Conservation (phyloP, 2,888 invertebrate species). For the Melikaiella ostensackeni region DNA sequence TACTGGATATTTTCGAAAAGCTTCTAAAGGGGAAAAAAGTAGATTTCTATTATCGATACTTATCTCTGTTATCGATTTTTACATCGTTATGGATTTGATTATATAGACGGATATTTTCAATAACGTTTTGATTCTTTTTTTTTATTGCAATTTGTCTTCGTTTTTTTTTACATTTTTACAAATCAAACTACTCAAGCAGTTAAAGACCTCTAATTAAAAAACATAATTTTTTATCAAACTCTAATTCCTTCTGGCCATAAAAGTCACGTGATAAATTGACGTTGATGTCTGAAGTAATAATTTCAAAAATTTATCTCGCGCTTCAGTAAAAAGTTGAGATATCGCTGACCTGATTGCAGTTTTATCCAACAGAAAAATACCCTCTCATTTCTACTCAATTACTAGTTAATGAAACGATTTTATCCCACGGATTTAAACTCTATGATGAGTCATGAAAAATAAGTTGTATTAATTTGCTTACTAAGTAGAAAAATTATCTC, state of each 20-base stretch:
- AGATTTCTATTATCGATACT: too few relatives aligned
- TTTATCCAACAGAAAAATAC: conserved; percentile 18
- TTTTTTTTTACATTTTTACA: too few relatives aligned
- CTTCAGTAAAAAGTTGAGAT: conserved; percentile 21
- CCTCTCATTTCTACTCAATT: conserved; percentile 14
- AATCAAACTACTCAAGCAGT: background rate
- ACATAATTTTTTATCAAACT: background rate
- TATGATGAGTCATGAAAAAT: background rate
- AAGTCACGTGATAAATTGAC: background rate
- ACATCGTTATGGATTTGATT: too few relatives aligned
- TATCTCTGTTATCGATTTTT: too few relatives aligned
- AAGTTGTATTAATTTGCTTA: conserved; percentile 1
- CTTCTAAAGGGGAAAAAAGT: too few relatives aligned
- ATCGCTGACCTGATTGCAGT: conserved; percentile 25
- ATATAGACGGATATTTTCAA: too few relatives aligned
- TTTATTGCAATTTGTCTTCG: too few relatives aligned
- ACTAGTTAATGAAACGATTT: conserved; percentile 21
- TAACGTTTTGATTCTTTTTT: too few relatives aligned
- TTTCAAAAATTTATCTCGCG: conserved; percentile 10
- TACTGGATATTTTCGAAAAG: too few relatives aligned
- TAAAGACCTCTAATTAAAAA: background rate
- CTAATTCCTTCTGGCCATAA: background rate
- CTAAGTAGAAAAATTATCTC: background rate
- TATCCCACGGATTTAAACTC: conserved; percentile 6
- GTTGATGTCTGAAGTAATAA: background rate